phyloP scores from a whole-genome alignment of 2,888 invertebrate species.

The Cataglyphis livida region DNA sequence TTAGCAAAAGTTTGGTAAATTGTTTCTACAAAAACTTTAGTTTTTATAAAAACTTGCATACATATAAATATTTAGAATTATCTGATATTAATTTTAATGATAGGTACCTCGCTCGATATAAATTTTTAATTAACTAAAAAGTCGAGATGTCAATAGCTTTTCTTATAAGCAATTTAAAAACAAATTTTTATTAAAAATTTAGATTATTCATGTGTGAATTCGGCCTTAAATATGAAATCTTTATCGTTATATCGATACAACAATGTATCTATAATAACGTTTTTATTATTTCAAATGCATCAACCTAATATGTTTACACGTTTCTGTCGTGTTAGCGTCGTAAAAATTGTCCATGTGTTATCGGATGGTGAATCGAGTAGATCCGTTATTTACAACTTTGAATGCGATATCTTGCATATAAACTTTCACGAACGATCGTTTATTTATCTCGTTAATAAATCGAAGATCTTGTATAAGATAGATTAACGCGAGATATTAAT shows the following conservation, averaged over 20 bases:
- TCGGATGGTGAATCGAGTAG: not conserved
- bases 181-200: not conserved
- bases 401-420: conserved; percentile 3
- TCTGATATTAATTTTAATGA: not conserved
- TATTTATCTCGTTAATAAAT: conserved; percentile 36
- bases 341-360: not conserved
- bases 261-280: not conserved
- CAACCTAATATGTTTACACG: not conserved
- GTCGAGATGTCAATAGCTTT: not conserved
- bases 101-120: not conserved
- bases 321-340: not conserved
- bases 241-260: not conserved
- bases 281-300: not conserved
- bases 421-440: conserved; percentile 42
- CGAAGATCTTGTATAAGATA: not conserved
- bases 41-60: not conserved
- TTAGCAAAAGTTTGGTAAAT: not conserved
- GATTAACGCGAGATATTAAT: conserved; percentile 13
- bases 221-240: not conserved
- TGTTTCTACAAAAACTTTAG: not conserved
- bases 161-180: not conserved
- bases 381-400: conserved; percentile 18
- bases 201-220: not conserved
- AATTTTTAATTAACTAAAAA: not conserved
- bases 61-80: not conserved